Conservation (phyloP, 2,113 vertebrate genomes). For the Melospiza georgiana region DNA sequence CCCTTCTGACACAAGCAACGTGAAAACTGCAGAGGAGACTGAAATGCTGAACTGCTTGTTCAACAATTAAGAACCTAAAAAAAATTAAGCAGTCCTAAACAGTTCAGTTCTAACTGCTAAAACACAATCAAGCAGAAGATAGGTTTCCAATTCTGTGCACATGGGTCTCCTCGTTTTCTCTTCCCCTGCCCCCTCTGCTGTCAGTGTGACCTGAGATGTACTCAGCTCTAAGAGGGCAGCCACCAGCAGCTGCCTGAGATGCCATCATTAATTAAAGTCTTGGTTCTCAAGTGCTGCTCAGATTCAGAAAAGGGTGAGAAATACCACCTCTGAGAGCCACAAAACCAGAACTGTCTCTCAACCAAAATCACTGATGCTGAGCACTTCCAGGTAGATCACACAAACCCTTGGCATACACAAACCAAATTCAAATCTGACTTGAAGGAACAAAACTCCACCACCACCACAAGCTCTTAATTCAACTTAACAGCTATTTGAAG, state of each 20-base stretch:
- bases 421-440: neutral
- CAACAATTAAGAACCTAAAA: neutral
- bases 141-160: neutral
- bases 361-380: neutral
- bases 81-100: neutral
- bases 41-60: conserved; percentile 24
- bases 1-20: neutral
- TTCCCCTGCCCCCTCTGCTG: neutral
- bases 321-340: neutral
- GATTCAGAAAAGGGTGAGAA: conserved; percentile 28
- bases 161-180: neutral
- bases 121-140: neutral
- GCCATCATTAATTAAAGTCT: conserved; percentile 3
- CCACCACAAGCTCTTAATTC: neutral
- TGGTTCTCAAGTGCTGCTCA: neutral
- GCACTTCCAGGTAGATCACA: neutral
- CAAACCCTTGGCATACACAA: neutral
- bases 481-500: neutral
- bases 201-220: neutral
- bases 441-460: neutral
- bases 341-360: neutral
- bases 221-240: neutral
- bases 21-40: conserved; percentile 23
- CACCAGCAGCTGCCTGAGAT: conserved; percentile 10
- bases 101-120: neutral